Evolutionary conservation across 2,888 invertebrate species (phyloP).

Genomic region (Eristalis intricaria): DNA sequence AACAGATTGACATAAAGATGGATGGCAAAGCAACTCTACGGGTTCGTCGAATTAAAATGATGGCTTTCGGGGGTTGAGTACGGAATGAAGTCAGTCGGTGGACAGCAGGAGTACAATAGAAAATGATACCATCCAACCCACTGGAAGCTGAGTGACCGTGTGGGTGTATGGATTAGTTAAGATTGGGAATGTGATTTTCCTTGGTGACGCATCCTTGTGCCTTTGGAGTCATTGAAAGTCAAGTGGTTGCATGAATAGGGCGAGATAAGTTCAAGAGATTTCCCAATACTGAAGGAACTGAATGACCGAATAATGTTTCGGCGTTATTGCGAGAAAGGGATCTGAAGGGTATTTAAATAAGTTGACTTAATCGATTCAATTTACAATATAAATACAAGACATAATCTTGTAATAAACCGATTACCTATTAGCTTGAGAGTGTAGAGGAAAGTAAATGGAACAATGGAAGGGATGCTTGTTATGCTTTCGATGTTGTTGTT

Average conservation of each 20-base stretch:
- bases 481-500: too few relatives aligned
- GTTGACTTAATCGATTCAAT: neutral
- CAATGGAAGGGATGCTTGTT: too few relatives aligned
- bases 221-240: constrained; percentile 19
- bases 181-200: constrained; percentile 29
- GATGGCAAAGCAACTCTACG: constrained; percentile 51
- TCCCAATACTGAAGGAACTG: neutral
- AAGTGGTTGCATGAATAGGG: neutral
- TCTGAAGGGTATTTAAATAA: neutral
- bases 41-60: constrained; percentile 58
- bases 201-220: constrained; percentile 28
- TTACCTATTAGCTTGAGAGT: neutral
- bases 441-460: neutral
- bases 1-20: constrained; percentile 71
- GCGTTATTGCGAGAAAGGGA: neutral
- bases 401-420: neutral
- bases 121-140: neutral
- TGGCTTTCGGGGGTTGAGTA: constrained; percentile 29
- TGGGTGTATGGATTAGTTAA: constrained; percentile 27
- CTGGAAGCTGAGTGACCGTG: constrained; percentile 43
- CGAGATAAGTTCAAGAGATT: neutral
- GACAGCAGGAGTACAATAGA: constrained; percentile 14
- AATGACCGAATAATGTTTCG: neutral
- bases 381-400: neutral
- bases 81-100: constrained; percentile 26